Evolutionary conservation across 1,140 invertebrate species (phyloP).

Genomic region (Drosophila jambulina): DNA sequence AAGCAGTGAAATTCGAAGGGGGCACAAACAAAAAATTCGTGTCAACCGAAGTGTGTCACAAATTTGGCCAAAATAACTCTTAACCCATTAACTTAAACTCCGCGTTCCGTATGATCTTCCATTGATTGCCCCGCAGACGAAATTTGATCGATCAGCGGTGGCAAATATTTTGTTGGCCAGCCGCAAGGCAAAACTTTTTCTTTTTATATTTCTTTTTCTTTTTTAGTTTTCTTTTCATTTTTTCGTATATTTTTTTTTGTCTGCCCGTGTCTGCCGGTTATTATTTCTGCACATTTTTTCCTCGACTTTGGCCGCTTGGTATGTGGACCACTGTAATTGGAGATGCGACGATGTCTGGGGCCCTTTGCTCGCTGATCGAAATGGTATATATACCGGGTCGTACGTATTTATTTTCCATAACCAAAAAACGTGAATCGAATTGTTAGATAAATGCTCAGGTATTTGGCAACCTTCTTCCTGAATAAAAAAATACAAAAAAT

Average conservation of each 20-base stretch:
- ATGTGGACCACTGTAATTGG: conserved; percentile 53
- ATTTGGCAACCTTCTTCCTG: conserved; percentile 56
- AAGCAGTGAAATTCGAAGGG: conserved; percentile 31
- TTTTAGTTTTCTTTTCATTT: conserved; percentile 4
- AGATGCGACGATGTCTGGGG: conserved; percentile 47
- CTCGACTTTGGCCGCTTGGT: conserved; percentile 17
- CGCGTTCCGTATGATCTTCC: conserved; percentile 51
- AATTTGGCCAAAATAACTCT: conserved; percentile 70
- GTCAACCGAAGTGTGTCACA: conserved; percentile 71
- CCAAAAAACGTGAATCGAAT: conserved; percentile 70
- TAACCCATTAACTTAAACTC: conserved; percentile 62
- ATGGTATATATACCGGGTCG: not conserved
- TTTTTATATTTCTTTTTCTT: conserved; percentile 12
- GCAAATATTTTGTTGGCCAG: conserved; percentile 65
- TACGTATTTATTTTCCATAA: conserved; percentile 54
- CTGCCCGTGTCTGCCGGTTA: conserved; percentile 23
- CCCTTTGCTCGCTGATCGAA: conserved; percentile 47
- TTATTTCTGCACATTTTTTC: conserved; percentile 46
- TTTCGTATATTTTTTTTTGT: conserved; percentile 4
- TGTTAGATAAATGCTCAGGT: conserved; percentile 57
- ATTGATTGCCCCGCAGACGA: conserved; percentile 50
- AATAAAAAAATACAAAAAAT: not conserved
- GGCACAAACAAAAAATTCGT: conserved; percentile 23
- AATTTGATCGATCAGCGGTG: conserved; percentile 74
- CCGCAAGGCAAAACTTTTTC: conserved; percentile 54